Conservation (phyloP, 2,113 vertebrate species). For the Pimephales promelas region DNA sequence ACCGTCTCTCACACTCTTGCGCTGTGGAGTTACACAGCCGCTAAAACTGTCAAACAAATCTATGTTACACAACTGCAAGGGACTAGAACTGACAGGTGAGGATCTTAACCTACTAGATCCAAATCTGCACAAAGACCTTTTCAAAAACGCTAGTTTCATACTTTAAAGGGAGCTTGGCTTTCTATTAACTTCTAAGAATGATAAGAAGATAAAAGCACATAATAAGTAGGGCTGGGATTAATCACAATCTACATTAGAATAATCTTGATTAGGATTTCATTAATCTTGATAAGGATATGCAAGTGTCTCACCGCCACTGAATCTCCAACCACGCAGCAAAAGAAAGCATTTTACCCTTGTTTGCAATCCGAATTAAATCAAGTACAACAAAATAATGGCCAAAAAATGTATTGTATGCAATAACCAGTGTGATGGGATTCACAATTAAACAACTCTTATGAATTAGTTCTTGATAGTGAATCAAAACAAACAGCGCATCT, state of each 20-base stretch:
- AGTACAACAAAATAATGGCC: background rate
- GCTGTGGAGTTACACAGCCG: background rate
- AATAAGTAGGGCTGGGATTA: background rate
- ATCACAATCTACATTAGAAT: background rate
- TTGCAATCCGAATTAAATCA: background rate
- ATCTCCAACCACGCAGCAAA: background rate
- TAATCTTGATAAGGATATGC: background rate
- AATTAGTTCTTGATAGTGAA: background rate
- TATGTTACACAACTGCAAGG: background rate
- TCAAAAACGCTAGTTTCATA: too few relatives aligned
- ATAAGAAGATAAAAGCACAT: background rate
- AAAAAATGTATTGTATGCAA: background rate
- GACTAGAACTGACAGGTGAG: background rate
- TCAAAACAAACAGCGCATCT: background rate
- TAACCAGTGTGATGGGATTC: background rate
- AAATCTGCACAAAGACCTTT: background rate
- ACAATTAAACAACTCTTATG: background rate
- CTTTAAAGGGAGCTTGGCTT: too few relatives aligned
- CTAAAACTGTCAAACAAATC: conserved; percentile 15
- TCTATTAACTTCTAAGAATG: too few relatives aligned
- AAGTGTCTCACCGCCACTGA: background rate
- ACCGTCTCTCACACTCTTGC: background rate
- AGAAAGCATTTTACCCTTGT: background rate
- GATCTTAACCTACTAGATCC: background rate
- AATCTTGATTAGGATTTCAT: background rate